Evolutionary conservation across 2,113 vertebrate species (phyloP).

Genomic region (Bubalus kerabau): DNA sequence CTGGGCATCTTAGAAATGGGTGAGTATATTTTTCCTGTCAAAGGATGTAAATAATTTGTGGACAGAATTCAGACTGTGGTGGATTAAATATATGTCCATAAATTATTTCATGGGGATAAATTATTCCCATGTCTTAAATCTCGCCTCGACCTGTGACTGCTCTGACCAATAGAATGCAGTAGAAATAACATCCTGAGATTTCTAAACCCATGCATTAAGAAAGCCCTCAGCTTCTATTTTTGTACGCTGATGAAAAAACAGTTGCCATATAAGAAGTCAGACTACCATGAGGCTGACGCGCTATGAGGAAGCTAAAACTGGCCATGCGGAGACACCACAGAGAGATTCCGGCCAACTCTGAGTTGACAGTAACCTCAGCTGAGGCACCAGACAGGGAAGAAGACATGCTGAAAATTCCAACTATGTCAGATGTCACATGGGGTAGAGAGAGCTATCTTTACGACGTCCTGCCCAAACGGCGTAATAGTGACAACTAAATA

Average conservation of each 20-base stretch:
- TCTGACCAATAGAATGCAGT: not conserved
- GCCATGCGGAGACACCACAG: not conserved
- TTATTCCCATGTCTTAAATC: not conserved
- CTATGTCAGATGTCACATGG: not conserved
- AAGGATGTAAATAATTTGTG: not conserved
- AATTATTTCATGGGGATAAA: not conserved
- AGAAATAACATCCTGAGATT: not conserved
- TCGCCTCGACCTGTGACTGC: not conserved
- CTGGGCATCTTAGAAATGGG: not conserved
- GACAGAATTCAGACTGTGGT: not conserved
- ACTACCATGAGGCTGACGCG: not conserved
- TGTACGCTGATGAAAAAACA: not conserved
- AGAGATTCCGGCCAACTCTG: not conserved
- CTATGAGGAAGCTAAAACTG: not conserved
- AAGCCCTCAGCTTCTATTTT: not conserved
- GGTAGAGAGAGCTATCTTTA: not conserved
- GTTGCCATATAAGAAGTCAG: not conserved
- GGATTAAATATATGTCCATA: not conserved
- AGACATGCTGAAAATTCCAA: not conserved
- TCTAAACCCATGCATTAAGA: not conserved
- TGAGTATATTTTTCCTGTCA: not conserved
- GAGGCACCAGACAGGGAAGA: not conserved
- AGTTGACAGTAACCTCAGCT: not conserved
- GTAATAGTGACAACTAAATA: not conserved
- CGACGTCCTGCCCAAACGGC: not conserved